Evolutionary conservation across 2,113 vertebrate genomes (phyloP), one percentile per base, ranked within the genome.

Genomic region (Cebus imitator): DNA sequence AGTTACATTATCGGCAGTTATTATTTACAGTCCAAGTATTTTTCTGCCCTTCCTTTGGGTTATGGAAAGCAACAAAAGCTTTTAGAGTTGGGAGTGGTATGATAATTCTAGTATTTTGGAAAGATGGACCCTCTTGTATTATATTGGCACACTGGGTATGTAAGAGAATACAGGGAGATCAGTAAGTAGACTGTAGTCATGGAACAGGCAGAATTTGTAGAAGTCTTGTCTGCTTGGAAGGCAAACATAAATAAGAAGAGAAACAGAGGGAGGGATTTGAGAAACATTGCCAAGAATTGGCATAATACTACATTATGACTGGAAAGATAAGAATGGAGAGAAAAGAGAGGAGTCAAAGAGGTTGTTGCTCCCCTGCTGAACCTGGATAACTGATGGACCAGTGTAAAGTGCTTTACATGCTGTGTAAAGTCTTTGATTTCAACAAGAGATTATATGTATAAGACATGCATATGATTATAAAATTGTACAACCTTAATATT

Each of bases 1-100:
- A 58, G 40, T 25, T 35, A 50, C 10, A 43, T 32, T 35, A 12
- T 52, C 48, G 80, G 27, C 48, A 82, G 12, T 16, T 21, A 6
- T 8, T 10, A 13, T 2, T 16, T 50, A 27, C 0, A 0, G 17
- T 9, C 45, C 27, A 13, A 45, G 45, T 25, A 17, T 52, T 16
- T 85, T 58, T 32, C n/a, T 9, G 5, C 23, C 18, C 37, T 8
- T 68, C 55, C 43, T 80, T 43, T 50, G 37, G 27, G 57, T 85
- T 66, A 80, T 2, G 30, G 48, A 37, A 68, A 43, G 23, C 8
- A 40, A 35, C 32, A 14, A 7, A 57, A 10, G 11, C 20, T 73
- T 83, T 27, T 1, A 40, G 68, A 73, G 8, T 16, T 5, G 37
- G 10, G 32, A 37, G 50, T 8, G 20, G 12, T 30, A 40, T 16